Base-by-base conservation (phyloP, 1,140 invertebrate genomes). In the Macrobrachium nipponense region DNA sequence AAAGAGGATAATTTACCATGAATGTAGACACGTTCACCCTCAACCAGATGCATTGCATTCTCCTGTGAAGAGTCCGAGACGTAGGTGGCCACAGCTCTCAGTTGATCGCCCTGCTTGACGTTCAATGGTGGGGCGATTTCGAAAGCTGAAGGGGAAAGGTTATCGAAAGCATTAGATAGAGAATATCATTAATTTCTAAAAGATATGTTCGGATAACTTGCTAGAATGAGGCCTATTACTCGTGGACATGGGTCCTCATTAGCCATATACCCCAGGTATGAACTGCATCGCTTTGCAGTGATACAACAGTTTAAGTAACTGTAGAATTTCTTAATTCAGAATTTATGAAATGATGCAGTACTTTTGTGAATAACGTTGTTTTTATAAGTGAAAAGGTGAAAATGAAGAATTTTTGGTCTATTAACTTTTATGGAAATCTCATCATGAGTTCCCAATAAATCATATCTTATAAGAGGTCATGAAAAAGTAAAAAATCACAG, bases 1-100 rank as follows among this genome's bases (percentile, higher is more conserved):
- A 10, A 51, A 51, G 59, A 68, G 36, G 27, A 36, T 27, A 60
- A 89, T 87, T 90, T 93, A 95, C 95, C 95, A 86, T 97, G 92
- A 58, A 98, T 94, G 86, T 96, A 96, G 17, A 98, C 94, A 90
- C 94, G 94, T 93, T 98, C 96, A 82, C 97, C 97, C 92, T 98
- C 97, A 0, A 97, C 95, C 15, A 98, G 92, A 90, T 96, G 96
- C 80, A 97, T 95, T 10, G 96, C 95, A 90, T 97, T 96, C 87
- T 89, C 86, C 62, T 89, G 88, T 5, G 96, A 94, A 70, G 94
- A 95, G 92, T 98, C 96, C n/a, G 96, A 96, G 60, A 95, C 93
- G 90, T 97, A 97, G 6, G 95, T 95, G 89, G 95, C 95, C 44
- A 97, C 95, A 3, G 96, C 96, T 90, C 94, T 96, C 90, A 96